phyloP scores from a whole-genome alignment of 2,888 invertebrate species.

The Neuroscelio doddi region DNA sequence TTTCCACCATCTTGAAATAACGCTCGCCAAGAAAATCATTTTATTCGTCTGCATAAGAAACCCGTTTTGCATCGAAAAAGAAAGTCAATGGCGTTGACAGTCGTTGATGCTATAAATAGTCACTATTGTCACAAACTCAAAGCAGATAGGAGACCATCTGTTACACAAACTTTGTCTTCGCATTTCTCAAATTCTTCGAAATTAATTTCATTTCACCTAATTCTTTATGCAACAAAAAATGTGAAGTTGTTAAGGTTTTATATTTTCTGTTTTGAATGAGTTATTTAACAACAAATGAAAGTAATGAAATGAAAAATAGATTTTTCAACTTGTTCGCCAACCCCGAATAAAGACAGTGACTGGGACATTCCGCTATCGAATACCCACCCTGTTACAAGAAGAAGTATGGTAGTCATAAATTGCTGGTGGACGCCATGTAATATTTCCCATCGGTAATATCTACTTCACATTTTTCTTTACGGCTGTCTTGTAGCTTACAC shows the following conservation, averaged over 20 bases:
- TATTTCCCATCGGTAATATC: slow-evolving; percentile 47
- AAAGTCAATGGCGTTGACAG: slow-evolving; percentile 22
- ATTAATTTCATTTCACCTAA: no score
- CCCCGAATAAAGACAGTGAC: slow-evolving; percentile 37
- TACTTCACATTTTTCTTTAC: slow-evolving; percentile 44
- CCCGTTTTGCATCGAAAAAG: slow-evolving; percentile 10
- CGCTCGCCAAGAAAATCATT: slow-evolving; percentile 31
- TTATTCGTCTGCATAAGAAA: slow-evolving; percentile 9
- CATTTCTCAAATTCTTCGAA: background rate
- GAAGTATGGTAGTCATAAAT: slow-evolving; percentile 46
- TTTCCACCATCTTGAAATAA: slow-evolving; percentile 20
- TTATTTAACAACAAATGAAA: no score
- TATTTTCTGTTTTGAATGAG: no score
- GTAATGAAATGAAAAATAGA: no score
- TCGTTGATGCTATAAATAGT: slow-evolving; percentile 21
- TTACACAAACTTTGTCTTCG: slow-evolving; percentile 3
- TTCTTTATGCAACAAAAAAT: no score
- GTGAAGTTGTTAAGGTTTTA: no score
- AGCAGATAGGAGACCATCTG: slow-evolving; percentile 4
- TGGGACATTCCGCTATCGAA: slow-evolving; percentile 41
- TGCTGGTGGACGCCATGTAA: slow-evolving; percentile 30
- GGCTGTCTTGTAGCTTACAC: slow-evolving; percentile 33
- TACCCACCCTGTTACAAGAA: slow-evolving; percentile 37
- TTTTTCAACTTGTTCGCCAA: background rate
- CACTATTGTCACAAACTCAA: background rate